Base-by-base conservation (phyloP, 2,888 invertebrate genomes). In the Cataglyphis livida region DNA sequence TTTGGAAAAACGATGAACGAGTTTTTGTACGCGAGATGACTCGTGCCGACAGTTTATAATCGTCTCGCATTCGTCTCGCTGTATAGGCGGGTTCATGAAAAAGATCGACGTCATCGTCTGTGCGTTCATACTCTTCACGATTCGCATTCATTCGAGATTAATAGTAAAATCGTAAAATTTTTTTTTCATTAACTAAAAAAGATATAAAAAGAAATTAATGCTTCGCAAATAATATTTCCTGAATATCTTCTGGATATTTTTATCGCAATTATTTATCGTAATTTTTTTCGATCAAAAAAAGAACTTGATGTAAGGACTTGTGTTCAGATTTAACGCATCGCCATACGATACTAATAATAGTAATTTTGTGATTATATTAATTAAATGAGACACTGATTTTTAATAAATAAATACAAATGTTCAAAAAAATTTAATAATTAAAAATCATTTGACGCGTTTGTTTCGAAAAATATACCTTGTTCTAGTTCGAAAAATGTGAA, bases 1-100 rank as follows among this genome's bases (percentile, higher is more conserved):
- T 38, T 28, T 10, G 68, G 76, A 66, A 66, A 76, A 57, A 28
- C 7, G 48, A 51, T 41, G 54, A 9, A 54, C 28, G 38, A 41
- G 76, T 66, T 76, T 76, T 68, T 68, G 25, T 18, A 25, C 21
- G 15, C 57, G 18, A 64, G 71, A 85, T 87, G 88, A 91, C 86
- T 89, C 83, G 86, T 84, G 87, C 76, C 57, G 83, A 65, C 79
- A 57, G 81, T 91, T 90, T 88, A 83, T 88, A 83, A 92, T 91
- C 88, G 89, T 86, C 86, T 84, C 66, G 66, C 84, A 90, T 91
- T 91, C 86, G 91, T 90, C 79, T 70, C 87, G 88, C 81, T 84
- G 41, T 70, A 87, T 85, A 87, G 87, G 85, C 86, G 89, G 88
- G 84, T 90, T 87, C 88, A 87, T 88, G 66, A 90, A 87, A 92